Base-by-base conservation (phyloP, 2,113 vertebrate genomes). In the Triplophysa siluroides region DNA sequence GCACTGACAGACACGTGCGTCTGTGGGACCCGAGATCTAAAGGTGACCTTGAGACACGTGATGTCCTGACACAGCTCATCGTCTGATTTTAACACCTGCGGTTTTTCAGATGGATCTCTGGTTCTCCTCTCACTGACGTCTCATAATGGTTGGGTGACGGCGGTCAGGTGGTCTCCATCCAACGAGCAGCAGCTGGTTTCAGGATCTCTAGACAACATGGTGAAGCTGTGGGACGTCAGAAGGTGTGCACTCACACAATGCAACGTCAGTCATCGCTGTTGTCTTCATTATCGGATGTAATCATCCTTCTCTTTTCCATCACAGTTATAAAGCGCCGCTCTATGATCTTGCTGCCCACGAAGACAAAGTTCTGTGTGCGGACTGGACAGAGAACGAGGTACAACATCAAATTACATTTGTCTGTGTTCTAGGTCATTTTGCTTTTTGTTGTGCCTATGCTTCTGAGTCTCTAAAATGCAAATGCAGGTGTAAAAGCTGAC, bases 191-290 rank as follows among this genome's bases (percentile, higher is more conserved):
- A 99, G 87, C 92, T 99, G 18, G 91, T 99, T 74, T 98, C 98
- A 0, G 97, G 97, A 65, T 99, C 98, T 85, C 90, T 99, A 43
- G 98, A 99, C 93, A 96, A 96, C 81, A 79, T 98, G 56, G 97
- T 99, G 52, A 99, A 99, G 85, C 93, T 99, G 18, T 99, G 98
- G 98, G 98, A 99, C 91, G 96, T 92, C 29, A 95, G 98, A 85
- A 99, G 98, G 98, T 99, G 88, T 84, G 88, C 86, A 9, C 60
- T 45, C 16, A 65, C 7, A 0, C 24, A 33, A 38, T 38, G 26
- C 54, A 45, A 2, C 3, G 33, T 38, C 24, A 52, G 19, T 24
- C 33, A 45, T 45, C 10, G 3, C 9, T 58, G 2, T 47, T 52
- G 2, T 18, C 1, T 13, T 52, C 1, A n/a, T 29, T 12, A 38